Evolutionary conservation across 2,113 vertebrate genomes (phyloP).

Genomic region (Todiramphus chloris): DNA sequence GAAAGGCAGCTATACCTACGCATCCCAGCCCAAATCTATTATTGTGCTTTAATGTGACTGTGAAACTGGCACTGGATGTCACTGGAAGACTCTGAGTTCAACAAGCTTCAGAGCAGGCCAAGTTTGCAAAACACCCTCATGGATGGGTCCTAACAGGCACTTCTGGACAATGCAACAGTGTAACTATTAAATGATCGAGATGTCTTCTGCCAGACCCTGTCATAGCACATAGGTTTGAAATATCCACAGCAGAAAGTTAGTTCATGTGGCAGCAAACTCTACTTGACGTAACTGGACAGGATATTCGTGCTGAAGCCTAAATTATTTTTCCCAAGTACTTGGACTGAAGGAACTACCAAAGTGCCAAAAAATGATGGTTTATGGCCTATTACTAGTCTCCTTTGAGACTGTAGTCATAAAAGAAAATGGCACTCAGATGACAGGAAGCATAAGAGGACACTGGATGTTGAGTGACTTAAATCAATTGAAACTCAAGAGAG

Average conservation of each 20-base stretch:
- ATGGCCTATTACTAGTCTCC: background rate
- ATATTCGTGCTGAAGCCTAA: background rate
- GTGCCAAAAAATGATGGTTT: background rate
- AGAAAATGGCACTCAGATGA: background rate
- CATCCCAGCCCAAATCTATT: background rate
- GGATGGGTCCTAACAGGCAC: background rate
- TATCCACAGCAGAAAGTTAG: background rate
- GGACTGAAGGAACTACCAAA: background rate
- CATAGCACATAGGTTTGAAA: background rate
- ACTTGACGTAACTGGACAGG: background rate
- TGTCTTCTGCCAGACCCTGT: background rate
- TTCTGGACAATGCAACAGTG: background rate
- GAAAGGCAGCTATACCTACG: background rate
- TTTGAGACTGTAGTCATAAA: background rate
- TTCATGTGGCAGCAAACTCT: background rate
- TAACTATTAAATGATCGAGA: background rate
- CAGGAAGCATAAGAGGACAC: background rate
- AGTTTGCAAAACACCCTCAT: background rate
- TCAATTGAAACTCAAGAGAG: background rate
- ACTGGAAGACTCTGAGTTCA: background rate
- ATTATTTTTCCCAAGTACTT: background rate
- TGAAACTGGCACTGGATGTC: background rate
- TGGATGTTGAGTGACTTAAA: background rate
- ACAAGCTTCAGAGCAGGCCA: background rate
- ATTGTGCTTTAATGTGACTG: background rate